These are phyloP conservation scores for Halcyon senegalensis DNA, from an alignment of 2,113 vertebrate genomes.

Conservation along the genomic window DNA sequence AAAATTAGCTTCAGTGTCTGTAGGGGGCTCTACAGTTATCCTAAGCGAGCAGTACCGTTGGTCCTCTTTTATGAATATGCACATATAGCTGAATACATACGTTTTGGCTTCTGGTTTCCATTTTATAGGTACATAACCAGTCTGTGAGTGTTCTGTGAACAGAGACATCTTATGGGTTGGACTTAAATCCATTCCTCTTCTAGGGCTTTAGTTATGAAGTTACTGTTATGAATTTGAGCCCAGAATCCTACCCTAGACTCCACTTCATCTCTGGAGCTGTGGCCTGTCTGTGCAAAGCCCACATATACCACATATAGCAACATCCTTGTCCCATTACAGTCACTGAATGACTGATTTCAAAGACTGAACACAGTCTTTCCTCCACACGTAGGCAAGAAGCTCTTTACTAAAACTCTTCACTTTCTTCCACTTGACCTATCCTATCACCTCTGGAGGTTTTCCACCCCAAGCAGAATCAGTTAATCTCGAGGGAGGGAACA, in stretches of 20 bases:
- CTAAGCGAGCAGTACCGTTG: not conserved
- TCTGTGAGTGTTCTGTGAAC: not conserved
- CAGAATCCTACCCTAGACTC: not conserved
- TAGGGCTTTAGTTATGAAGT: not conserved
- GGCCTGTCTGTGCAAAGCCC: not conserved
- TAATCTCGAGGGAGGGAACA: not conserved
- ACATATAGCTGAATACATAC: not conserved
- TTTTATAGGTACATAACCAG: not conserved
- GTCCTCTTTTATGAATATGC: not conserved
- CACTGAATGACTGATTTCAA: not conserved
- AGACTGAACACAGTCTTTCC: not conserved
- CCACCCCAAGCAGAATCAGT: not conserved
- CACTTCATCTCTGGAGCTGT: not conserved
- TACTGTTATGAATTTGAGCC: not conserved
- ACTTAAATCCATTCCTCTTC: not conserved
- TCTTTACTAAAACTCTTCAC: not conserved
- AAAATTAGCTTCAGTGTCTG: not conserved
- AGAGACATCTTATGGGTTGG: not conserved
- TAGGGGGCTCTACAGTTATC: not conserved
- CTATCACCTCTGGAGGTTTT: not conserved
- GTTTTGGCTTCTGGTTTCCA: not conserved
- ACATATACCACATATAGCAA: not conserved
- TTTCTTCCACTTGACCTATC: not conserved
- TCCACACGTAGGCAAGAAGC: not conserved
- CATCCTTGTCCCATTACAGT: not conserved